Base-by-base conservation (phyloP, 1,140 invertebrate species). In the Kradibia gibbosae region DNA sequence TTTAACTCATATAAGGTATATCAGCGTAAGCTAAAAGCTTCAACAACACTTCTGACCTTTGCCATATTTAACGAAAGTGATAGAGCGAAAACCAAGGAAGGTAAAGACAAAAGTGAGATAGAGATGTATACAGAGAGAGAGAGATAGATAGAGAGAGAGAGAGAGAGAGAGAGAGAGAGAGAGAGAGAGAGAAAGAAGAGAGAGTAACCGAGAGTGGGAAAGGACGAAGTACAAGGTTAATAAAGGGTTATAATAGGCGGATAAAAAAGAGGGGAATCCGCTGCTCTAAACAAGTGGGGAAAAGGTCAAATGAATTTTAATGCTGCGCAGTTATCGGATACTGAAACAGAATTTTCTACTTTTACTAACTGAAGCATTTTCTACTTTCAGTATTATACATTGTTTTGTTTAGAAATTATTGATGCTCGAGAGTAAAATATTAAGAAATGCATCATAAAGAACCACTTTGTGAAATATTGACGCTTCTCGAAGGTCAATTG, bases 131-230 rank as follows among this genome's bases (percentile, higher is more conserved):
- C 17, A n/a, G 22, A 10, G 39, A 50, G 34, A 72, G 70, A 50
- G 36, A 72, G 22, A 50, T 4, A 25, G 7, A 70, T 7, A 7
- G 31, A 62, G 74, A 77, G 74, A 65, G 34, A 42, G 55, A 42
- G 42, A 77, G 74, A 74, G 72, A 50, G 72, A 74, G 72, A 50
- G 45, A 74, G 72, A 50, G 39, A 74, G 72, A 74, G 72, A 74
- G 72, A 74, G 72, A 74, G 72, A 74, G 72, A 74, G 72, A 74
- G 72, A 74, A 45, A 50, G 25, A 42, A 74, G 48, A 53, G 72
- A 74, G 45, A 50, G 48, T 25, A 42, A 74, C 4, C 7, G 74
- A 77, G 36, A 2, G 72, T 20, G 39, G 62, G 22, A 75, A 11
- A 55, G 73, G 17, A 57, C 3, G 5, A 67, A 11, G n/a, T 10